Evolutionary conservation across 2,113 vertebrate species (phyloP).

Genomic region (Zapus hudsonius): DNA sequence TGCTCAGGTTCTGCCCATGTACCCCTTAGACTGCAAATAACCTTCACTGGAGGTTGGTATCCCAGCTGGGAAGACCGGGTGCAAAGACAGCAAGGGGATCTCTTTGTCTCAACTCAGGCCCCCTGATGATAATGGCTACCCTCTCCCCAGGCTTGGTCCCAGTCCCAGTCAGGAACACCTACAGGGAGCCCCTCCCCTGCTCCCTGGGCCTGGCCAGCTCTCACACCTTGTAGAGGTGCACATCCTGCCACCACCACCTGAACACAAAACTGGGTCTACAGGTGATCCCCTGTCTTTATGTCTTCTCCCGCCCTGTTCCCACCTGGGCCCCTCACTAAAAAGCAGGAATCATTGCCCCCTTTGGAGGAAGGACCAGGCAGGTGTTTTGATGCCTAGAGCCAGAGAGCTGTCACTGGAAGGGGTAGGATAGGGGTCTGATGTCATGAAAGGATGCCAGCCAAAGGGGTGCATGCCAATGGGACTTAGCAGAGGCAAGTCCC

Average conservation of each 20-base stretch:
- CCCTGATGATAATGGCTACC: no score
- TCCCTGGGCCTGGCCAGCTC: fast-evolving
- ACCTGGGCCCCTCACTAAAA: background rate
- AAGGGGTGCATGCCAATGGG: background rate
- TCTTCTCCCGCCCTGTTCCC: background rate
- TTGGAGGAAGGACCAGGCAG: background rate
- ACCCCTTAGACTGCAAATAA: background rate
- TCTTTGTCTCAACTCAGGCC: background rate
- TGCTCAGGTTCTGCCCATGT: background rate
- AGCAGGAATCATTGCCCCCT: background rate
- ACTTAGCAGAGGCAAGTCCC: slow-evolving; percentile 52
- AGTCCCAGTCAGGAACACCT: background rate
- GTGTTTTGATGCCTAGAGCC: slow-evolving; percentile 26
- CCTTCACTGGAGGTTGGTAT: background rate
- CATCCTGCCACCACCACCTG: background rate
- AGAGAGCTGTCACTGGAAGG: slow-evolving; percentile 22
- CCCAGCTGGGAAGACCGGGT: background rate
- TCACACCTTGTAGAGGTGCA: background rate
- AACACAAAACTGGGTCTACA: background rate
- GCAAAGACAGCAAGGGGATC: background rate
- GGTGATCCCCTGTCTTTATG: background rate
- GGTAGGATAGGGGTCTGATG: background rate
- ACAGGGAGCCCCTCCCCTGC: background rate
- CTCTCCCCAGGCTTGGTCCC: background rate
- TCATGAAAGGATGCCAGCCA: background rate